Evolutionary conservation across 2,113 vertebrate genomes (phyloP).

Genomic region (chimpanzee (Pan troglodytes)): NHGRI_mPanTro3-v2.1_pri NC_072407.2:20463501-20464000

Average conservation of each 20-base stretch:
- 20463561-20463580: background rate
- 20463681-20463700: background rate
- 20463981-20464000: background rate
- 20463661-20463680: slow-evolving; percentile 53
- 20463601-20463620: background rate
- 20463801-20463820: slow-evolving; percentile 47
- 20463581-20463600: slow-evolving; percentile 26
- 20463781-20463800: slow-evolving; percentile 35
- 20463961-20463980: background rate
- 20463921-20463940: slow-evolving; percentile 7
- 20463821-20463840: slow-evolving; percentile 60
- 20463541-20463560: background rate
- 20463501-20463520: slow-evolving; percentile 1
- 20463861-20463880: slow-evolving; percentile 53
- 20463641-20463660: slow-evolving; percentile 50
- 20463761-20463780: background rate
- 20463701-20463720: background rate
- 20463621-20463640: background rate
- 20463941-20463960: background rate
- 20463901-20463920: background rate
- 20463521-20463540: background rate
- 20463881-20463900: slow-evolving; percentile 69
- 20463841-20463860: slow-evolving; percentile 65
- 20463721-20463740: background rate
- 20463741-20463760: slow-evolving; percentile 46